Evolutionary conservation across 2,113 vertebrate genomes (phyloP).

Genomic region (Oncorhynchus gorbuscha): DNA sequence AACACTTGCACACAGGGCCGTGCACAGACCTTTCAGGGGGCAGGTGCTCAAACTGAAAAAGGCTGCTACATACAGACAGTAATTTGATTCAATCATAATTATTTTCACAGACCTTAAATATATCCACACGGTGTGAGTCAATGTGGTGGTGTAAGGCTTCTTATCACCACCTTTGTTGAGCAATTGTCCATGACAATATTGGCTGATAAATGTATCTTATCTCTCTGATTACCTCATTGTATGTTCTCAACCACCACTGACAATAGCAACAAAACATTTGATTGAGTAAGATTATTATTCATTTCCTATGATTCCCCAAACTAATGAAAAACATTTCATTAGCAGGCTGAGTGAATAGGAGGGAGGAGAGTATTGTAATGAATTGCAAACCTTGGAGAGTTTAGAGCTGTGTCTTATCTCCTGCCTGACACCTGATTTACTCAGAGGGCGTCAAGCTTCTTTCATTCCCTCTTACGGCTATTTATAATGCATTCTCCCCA

Average conservation of each 20-base stretch:
- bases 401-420: constrained; percentile 33
- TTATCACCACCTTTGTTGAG: too few species aligned
- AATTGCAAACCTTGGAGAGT: constrained; percentile 30
- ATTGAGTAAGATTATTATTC: constrained; percentile 33
- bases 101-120: too few species aligned
- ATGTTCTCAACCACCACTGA: background rate
- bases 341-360: background rate
- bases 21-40: too few species aligned
- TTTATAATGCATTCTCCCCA: constrained; percentile 23
- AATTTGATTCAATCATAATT: too few species aligned
- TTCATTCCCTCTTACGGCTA: constrained; percentile 26
- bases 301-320: constrained; percentile 26
- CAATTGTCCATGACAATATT: too few species aligned
- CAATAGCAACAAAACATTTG: constrained; percentile 23
- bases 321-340: constrained; percentile 13
- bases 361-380: constrained; percentile 31
- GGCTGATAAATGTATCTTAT: background rate
- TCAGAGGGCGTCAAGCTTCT: constrained; percentile 23
- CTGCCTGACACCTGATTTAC: constrained; percentile 45
- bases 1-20: too few species aligned
- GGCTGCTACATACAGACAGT: too few species aligned
- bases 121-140: too few species aligned
- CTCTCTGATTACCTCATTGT: constrained; percentile 1
- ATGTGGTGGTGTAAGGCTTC: too few species aligned
- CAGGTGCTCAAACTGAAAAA: too few species aligned